Evolutionary conservation across 2,797 vertebrate species (phyloP).

Genomic region (Neopelma chrysocephalum): DNA sequence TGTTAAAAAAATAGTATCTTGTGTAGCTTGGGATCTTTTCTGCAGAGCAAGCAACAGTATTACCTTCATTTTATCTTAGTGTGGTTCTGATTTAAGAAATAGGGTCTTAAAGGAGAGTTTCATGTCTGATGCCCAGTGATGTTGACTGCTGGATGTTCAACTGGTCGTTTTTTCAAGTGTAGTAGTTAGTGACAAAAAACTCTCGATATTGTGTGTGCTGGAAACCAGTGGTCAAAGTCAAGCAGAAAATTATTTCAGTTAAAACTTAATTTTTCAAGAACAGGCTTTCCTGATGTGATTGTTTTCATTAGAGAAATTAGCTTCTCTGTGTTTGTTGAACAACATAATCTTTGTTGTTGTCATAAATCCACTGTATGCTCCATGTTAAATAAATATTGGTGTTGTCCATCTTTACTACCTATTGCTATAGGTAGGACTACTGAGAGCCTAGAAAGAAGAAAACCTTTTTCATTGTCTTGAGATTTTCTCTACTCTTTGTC

Average conservation of each 20-base stretch:
- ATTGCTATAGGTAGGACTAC: neutral
- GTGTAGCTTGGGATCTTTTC: neutral
- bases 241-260: neutral
- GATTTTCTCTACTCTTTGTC: conserved; percentile 5
- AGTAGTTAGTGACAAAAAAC: neutral
- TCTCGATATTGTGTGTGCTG: rapidly evolving
- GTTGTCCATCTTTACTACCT: neutral
- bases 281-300: neutral
- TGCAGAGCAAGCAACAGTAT: neutral
- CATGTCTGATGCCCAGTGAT: neutral
- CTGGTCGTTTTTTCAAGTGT: neutral
- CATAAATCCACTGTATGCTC: neutral
- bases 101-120: neutral
- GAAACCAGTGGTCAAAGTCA: neutral
- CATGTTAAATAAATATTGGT: neutral
- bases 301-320: neutral
- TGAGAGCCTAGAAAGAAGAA: neutral
- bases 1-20: neutral
- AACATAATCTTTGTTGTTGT: neutral
- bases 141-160: neutral
- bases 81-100: neutral
- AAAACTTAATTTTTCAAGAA: neutral
- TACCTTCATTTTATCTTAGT: neutral
- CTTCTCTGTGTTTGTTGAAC: neutral
- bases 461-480: neutral